Evolutionary conservation across 2,797 vertebrate species (phyloP).

Genomic region (Discoglossus pictus): DNA sequence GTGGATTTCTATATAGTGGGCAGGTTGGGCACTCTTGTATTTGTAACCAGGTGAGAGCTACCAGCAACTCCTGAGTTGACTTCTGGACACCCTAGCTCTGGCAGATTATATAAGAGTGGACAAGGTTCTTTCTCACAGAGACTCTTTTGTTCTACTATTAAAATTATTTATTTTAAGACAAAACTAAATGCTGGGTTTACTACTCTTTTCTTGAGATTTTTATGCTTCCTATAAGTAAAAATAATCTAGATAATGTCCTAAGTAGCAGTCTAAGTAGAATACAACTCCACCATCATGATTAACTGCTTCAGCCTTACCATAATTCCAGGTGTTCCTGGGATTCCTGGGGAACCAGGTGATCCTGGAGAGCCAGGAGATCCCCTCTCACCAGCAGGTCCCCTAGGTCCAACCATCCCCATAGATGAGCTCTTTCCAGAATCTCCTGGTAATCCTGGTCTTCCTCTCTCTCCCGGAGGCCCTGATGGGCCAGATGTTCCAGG

Average conservation of each 20-base stretch:
- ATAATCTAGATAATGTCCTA: neutral
- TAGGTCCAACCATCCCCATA: constrained; percentile 81
- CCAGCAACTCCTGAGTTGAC: no score
- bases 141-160: no score
- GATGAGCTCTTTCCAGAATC: constrained; percentile 81
- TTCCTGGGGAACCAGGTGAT: constrained; percentile 72
- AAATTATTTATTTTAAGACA: no score
- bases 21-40: no score
- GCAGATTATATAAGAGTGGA: no score
- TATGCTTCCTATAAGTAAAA: neutral
- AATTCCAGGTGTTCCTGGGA: constrained; percentile 78
- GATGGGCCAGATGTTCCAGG: constrained; percentile 76
- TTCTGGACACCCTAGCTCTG: no score
- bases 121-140: no score
- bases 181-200: no score
- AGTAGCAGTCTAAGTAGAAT: neutral
- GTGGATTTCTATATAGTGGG: no score
- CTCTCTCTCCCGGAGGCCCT: constrained; percentile 87
- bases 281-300: neutral
- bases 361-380: constrained; percentile 77
- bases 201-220: no score
- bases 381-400: constrained; percentile 85
- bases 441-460: constrained; percentile 83
- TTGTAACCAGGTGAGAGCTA: no score
- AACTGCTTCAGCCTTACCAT: constrained; percentile 72